Base-by-base conservation (phyloP, 2,888 invertebrate species). In the Argyresthia albistria region DNA sequence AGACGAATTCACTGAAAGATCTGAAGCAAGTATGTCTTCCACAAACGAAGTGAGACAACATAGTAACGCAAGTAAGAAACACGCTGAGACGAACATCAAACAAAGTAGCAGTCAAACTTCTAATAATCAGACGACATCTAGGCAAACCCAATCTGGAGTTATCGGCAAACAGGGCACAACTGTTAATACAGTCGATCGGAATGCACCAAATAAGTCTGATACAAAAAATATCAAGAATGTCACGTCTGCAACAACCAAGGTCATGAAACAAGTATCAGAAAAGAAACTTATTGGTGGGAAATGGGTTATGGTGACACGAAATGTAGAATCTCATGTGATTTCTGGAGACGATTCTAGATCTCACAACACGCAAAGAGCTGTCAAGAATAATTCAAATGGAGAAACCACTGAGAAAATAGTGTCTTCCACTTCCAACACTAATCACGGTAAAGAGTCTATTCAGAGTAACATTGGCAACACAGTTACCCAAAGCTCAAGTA, bases 281-380 rank as follows among this genome's bases (percentile, higher is more conserved):
- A 91, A 88, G 67, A 89, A 89, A 63, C 73, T 88, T 37, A 80
- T 84, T 46, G 83, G 75, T 39, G 88, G 86, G 36, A 88, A 88
- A 57, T 86, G 77, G 69, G 78, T 86, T 8, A 79, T 88, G 14
- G 90, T 90, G 55, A 90, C 88, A 53, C 78, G 90, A 59, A 89
- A 93, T 63, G 90, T 91, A 73, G 92, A 93, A 73, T 93, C 93
- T 0, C 91, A 91, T 55, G 89, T 93, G 53, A 55, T 56, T 43
- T 58, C 59, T 50, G 67, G 66, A 46, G 67, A 66, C 36, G 66
- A 74, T 49, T 59, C 59, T 10, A n/a, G 9, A 39, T 25, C 25
- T 25, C 25, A 25, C 25, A 25, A 25, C 25, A 25, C 25, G 6
- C 25, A 25, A 25, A 25, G 25, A 25, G 25, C 25, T 25, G 25